phyloP scores from a whole-genome alignment of 1,140 invertebrate genomes.

The Monochamus saltuarius region DNA sequence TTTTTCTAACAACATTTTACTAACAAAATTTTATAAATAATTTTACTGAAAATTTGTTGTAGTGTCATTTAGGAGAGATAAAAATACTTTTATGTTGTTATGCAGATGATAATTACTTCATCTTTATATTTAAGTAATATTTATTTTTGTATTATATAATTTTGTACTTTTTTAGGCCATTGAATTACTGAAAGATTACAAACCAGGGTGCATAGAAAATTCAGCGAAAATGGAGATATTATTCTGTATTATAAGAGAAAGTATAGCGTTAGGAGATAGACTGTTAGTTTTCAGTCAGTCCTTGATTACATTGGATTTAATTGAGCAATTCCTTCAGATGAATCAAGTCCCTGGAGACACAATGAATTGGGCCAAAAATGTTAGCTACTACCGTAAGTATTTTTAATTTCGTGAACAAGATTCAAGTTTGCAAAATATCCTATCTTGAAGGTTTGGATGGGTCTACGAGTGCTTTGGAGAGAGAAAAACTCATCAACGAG shows the following conservation, averaged over 20 bases:
- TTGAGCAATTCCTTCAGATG: conserved; percentile 90
- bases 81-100: too few species aligned
- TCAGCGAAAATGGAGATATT: conserved; percentile 95
- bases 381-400: conserved; percentile 85
- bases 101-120: too few species aligned
- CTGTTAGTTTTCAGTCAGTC: conserved; percentile 97
- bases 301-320: conserved; percentile 92
- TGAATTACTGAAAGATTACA: conserved; percentile 83
- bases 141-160: background rate
- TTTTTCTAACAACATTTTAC: too few species aligned
- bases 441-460: conserved; percentile 79
- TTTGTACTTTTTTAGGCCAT: conserved; percentile 63
- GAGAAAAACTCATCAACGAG: conserved; percentile 95
- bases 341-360: conserved; percentile 75
- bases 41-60: too few species aligned
- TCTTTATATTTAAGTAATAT: conserved; percentile 24
- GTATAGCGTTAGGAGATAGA: conserved; percentile 83
- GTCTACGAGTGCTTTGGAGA: conserved; percentile 88
- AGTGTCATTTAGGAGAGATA: too few species aligned
- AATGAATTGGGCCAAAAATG: conserved; percentile 81
- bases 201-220: conserved; percentile 86
- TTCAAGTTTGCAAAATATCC: background rate
- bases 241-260: conserved; percentile 90
- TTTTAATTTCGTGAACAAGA: too few species aligned
- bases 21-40: too few species aligned